These are phyloP conservation scores for Ascidia mentula DNA, from an alignment of 23 tunicate genomes.

Conservation along the genomic window DNA sequence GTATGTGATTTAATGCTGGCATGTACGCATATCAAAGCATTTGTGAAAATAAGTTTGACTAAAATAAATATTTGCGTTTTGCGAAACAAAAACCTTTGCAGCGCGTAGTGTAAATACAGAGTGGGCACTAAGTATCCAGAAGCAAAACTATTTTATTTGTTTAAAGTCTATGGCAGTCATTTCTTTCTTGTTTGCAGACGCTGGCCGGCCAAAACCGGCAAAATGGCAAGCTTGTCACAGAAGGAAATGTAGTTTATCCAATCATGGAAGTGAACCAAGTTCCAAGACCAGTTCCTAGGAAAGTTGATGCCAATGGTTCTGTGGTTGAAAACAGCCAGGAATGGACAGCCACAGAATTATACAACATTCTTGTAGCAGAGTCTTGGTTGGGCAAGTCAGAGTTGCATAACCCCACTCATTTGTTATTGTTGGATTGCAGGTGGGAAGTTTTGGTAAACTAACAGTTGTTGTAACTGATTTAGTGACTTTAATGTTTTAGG, in stretches of 20 bases:
- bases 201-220: not conserved
- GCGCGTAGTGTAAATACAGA: too few relatives aligned
- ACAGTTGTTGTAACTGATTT: too few relatives aligned
- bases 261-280: not conserved
- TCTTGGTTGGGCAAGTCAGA: conserved; percentile 49
- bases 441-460: conserved; percentile 6
- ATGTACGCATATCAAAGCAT: too few relatives aligned
- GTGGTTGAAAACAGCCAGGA: not conserved
- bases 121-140: not conserved
- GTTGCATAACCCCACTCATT: conserved; percentile 19
- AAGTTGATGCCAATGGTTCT: conserved; percentile 24
- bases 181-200: not conserved
- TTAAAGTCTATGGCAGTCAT: not conserved
- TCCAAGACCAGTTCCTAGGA: conserved; percentile 3
- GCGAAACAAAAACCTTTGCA: too few relatives aligned
- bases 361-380: conserved; percentile 69
- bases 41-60: too few relatives aligned
- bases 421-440: conserved; percentile 87
- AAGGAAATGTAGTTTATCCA: not conserved
- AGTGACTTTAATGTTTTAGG: conserved; percentile 25
- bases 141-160: not conserved
- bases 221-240: not conserved
- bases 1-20: too few relatives aligned
- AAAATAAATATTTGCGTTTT: too few relatives aligned
- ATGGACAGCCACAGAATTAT: conserved; percentile 38